phyloP scores from a whole-genome alignment of 2,797 vertebrate species.

The Craterocephalus amniculus region DNA sequence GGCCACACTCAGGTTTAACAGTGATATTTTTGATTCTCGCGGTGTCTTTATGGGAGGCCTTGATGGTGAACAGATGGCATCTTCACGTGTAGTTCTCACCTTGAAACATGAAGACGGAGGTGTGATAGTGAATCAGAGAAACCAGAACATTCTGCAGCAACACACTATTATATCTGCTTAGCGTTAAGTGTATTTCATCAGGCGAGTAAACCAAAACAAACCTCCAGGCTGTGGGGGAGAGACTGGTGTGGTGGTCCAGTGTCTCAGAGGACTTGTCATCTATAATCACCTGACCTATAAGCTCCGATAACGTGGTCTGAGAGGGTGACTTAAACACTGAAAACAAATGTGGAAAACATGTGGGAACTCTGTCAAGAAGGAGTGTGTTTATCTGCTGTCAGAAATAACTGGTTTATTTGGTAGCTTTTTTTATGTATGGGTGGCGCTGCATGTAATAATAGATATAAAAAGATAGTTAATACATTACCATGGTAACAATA shows the following conservation, averaged over 20 bases:
- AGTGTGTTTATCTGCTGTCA: neutral
- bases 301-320: neutral
- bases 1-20: neutral
- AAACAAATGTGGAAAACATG: neutral
- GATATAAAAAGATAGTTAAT: neutral
- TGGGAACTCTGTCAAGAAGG: neutral
- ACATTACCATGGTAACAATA: neutral
- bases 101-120: constrained; percentile 14
- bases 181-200: neutral
- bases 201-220: neutral
- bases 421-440: no score
- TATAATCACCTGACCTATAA: neutral
- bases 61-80: constrained; percentile 13
- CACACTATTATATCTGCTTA: neutral
- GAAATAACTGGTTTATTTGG: neutral
- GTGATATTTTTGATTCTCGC: neutral
- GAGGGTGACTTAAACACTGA: neutral
- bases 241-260: no score
- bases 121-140: constrained; percentile 3
- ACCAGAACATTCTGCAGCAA: constrained; percentile 6
- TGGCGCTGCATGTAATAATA: no score
- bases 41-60: neutral
- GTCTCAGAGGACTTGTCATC: neutral
- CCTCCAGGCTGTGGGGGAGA: neutral
- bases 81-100: constrained; percentile 20